Evolutionary conservation across 2,888 invertebrate genomes (phyloP).

Genomic region (Periphyllus acericola): DNA sequence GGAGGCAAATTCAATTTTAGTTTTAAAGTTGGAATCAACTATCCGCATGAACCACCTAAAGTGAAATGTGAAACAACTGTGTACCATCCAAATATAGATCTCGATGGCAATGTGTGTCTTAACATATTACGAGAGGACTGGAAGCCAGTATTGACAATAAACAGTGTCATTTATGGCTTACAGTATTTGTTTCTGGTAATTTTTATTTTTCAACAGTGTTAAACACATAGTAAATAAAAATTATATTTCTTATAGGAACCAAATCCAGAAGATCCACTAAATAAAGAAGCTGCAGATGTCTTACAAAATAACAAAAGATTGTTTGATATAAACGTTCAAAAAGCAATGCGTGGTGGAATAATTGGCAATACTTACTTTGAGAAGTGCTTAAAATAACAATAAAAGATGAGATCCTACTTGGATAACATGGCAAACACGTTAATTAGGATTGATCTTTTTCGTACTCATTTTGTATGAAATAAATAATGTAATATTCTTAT

Average conservation of each 20-base stretch:
- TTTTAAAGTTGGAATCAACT: slow-evolving; percentile 97
- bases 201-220: slow-evolving; percentile 63
- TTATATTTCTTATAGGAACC: slow-evolving; percentile 79
- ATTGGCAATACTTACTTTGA: slow-evolving; percentile 95
- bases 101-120: slow-evolving; percentile 96
- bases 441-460: slow-evolving; percentile 47
- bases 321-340: slow-evolving; percentile 95
- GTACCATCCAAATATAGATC: slow-evolving; percentile 98
- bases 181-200: slow-evolving; percentile 94
- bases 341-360: slow-evolving; percentile 96
- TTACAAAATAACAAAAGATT: slow-evolving; percentile 91
- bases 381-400: slow-evolving; percentile 88
- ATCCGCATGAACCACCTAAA: slow-evolving; percentile 98
- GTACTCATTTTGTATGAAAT: slow-evolving; percentile 53
- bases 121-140: slow-evolving; percentile 98
- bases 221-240: slow-evolving; percentile 5
- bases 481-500: slow-evolving; percentile 46
- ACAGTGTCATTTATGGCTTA: slow-evolving; percentile 96
- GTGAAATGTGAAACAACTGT: slow-evolving; percentile 98
- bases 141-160: slow-evolving; percentile 98
- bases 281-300: slow-evolving; percentile 98
- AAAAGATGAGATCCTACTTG: slow-evolving; percentile 25
- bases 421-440: slow-evolving; percentile 9
- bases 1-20: slow-evolving; percentile 95
- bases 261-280: slow-evolving; percentile 97